Conservation (phyloP, 2,113 vertebrate genomes). For the Columbina picui region DNA sequence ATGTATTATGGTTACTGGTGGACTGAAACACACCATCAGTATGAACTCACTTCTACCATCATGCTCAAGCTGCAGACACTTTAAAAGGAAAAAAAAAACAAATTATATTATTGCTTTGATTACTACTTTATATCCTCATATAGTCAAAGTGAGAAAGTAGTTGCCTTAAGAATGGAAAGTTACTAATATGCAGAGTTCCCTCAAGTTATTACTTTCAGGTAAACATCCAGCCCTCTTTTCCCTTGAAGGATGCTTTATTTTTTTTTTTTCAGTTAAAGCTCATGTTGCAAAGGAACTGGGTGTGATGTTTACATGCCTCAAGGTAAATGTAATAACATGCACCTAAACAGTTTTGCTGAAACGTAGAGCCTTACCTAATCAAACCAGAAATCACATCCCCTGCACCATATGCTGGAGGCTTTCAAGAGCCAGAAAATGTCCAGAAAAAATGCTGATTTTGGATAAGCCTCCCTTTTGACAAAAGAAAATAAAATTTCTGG, state of each 20-base stretch:
- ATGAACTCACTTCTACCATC: neutral
- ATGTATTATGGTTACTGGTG: neutral
- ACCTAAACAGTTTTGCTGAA: conserved; percentile 58
- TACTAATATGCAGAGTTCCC: neutral
- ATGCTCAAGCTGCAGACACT: neutral
- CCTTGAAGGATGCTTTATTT: conserved; percentile 23
- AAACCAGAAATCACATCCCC: conserved; percentile 16
- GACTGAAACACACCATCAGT: neutral
- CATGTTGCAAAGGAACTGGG: conserved; percentile 61
- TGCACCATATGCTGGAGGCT: neutral
- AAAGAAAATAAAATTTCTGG: neutral
- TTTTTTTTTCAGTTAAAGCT: conserved; percentile 64
- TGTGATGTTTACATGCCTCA: conserved; percentile 63
- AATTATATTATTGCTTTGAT: neutral
- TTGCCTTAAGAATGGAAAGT: neutral
- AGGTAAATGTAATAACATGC: conserved; percentile 49
- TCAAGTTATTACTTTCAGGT: conserved; percentile 10
- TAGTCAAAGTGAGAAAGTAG: neutral
- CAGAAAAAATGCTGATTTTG: conserved; percentile 14
- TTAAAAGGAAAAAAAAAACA: neutral
- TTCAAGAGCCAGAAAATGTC: neutral
- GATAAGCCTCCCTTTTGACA: neutral
- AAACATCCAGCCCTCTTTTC: neutral
- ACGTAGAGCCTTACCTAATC: conserved; percentile 55
- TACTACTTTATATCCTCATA: neutral